Evolutionary conservation across 2,797 vertebrate genomes (phyloP), one percentile per base, ranked within the genome.

Genomic region (Podargus strigoides): DNA sequence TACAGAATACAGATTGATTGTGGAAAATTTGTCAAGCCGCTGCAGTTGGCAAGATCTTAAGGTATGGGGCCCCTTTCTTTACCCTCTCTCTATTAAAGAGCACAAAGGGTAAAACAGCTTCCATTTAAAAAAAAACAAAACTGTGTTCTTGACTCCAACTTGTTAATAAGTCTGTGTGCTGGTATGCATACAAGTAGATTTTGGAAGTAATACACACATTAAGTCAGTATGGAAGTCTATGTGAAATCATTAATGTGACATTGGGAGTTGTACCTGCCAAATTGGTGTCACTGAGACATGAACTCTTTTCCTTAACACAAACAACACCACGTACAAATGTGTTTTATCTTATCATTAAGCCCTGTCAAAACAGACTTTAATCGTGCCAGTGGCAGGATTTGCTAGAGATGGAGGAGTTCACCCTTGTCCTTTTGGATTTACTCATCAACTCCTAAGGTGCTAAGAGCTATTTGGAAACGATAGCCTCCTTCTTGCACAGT

Each of bases 21-120:
- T 99, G 97, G 99, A 99, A 97, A 99, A 99, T 97, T 98, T 99
- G 96, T 99, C 99, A 93, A 99, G 99, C 96, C 99, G 99, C 91
- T 99, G 99, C 98, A 99, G 99, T 97, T 99, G 99, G 99, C 99
- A 99, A 96, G 99, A 99, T 97, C 97, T 99, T 68, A 99, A 99
- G 99, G 99, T 99, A 98, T 87, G 98, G 82, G 91, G 74, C 49
- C 88, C 70, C 30, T 97, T 97, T 94, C 92, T 58, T 78, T 97
- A 91, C 63, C 94, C 77, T 93, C 84, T 73, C 60, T 83, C 88
- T 85, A 37, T 58, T 83, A 76, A 88, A 83, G 87, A 89, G 90
- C 60, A 69, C 73, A 79, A 88, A 86, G 89, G 74, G 86, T 75
- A 85, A 91, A 87, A 55, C 46, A 37, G 63, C 32, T 82, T 41